Conservation (phyloP, 2,797 vertebrate genomes). For the Lates japonicus region DNA sequence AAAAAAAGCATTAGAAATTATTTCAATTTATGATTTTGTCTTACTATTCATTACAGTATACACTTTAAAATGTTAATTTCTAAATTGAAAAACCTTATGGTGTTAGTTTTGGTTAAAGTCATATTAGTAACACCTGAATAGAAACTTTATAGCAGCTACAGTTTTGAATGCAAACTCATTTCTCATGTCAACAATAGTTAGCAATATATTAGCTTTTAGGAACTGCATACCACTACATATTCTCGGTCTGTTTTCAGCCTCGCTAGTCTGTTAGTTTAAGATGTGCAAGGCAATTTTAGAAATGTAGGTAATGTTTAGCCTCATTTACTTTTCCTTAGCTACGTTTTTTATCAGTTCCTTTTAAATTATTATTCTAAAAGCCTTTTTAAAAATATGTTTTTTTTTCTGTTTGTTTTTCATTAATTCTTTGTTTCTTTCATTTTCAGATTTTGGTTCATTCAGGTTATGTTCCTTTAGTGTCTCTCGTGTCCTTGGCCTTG, state of each 20-base stretch:
- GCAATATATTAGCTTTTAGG: background rate
- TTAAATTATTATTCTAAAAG: background rate
- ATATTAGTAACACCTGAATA: constrained; percentile 1
- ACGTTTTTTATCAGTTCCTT: background rate
- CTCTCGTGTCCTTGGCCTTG: background rate
- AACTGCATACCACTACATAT: background rate
- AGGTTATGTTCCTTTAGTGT: background rate
- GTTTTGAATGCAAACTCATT: background rate
- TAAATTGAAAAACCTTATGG: background rate
- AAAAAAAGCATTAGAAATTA: background rate
- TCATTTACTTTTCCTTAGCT: background rate
- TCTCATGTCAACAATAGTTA: background rate
- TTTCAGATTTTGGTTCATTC: background rate
- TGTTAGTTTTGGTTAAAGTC: constrained; percentile 37
- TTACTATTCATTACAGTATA: background rate
- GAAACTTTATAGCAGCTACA: constrained; percentile 10
- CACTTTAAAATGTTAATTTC: background rate
- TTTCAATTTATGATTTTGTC: background rate
- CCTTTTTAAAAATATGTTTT: background rate
- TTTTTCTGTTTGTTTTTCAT: background rate
- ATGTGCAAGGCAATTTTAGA: background rate
- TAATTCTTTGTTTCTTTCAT: background rate
- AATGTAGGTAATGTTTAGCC: background rate
- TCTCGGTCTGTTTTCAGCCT: background rate
- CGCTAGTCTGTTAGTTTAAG: background rate